These are phyloP conservation scores for Oreochromis grahami DNA, from an alignment of 2,797 vertebrate species.

Conservation along the genomic window DNA sequence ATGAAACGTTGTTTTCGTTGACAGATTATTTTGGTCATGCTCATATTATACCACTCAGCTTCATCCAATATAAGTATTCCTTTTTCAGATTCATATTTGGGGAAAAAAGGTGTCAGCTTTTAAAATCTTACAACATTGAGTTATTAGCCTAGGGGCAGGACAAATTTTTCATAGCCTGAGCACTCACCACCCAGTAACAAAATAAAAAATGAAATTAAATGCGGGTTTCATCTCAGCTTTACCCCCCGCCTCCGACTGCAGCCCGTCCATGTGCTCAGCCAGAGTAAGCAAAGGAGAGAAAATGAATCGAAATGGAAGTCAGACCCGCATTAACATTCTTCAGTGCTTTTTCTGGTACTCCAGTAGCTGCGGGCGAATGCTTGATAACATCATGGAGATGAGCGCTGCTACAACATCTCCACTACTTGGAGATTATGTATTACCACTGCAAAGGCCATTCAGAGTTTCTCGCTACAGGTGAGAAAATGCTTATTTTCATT, in stretches of 20 bases:
- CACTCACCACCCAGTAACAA: background rate
- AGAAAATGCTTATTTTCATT: conserved; percentile 15
- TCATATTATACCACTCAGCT: background rate
- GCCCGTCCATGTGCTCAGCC: conserved; percentile 18
- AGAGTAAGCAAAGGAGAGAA: conserved; percentile 10
- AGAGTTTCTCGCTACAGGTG: conserved; percentile 18
- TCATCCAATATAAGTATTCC: background rate
- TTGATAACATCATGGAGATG: conserved; percentile 46
- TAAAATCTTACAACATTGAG: background rate
- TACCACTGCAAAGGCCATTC: conserved; percentile 30
- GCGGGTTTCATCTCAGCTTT: conserved; percentile 9
- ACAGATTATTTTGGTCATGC: background rate
- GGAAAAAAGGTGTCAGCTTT: background rate
- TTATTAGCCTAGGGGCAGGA: background rate
- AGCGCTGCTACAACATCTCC: conserved; percentile 36
- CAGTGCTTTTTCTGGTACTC: conserved; percentile 21
- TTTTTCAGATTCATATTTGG: background rate
- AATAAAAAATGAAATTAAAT: background rate
- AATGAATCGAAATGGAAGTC: conserved; percentile 36
- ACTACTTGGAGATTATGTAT: conserved; percentile 18
- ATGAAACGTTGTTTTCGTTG: background rate
- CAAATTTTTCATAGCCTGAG: conserved; percentile 9
- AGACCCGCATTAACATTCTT: conserved; percentile 45
- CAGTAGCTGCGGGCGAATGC: conserved; percentile 32
- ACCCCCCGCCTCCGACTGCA: background rate